Conservation (phyloP, 64 coral and sea anemone species). For the Catalaphyllia jardinei region DNA sequence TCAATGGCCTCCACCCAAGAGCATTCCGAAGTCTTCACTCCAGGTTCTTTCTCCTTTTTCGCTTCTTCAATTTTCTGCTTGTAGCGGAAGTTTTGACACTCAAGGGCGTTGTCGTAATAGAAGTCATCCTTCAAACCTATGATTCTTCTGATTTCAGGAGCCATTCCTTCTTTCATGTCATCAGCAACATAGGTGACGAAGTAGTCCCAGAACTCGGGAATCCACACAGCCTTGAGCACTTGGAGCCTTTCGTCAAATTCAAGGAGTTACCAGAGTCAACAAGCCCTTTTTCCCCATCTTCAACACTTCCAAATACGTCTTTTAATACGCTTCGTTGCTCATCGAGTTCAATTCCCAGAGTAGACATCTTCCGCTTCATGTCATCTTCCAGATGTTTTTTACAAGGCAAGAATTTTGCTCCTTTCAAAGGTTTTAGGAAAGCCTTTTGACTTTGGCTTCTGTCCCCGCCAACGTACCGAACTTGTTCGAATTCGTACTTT, state of each 20-base stretch:
- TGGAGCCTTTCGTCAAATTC: no score
- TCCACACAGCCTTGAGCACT: no score
- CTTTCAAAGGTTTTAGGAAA: neutral
- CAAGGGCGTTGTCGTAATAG: constrained; percentile 66
- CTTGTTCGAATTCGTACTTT: neutral
- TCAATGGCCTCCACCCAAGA: constrained; percentile 31
- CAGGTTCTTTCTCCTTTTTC: constrained; percentile 29
- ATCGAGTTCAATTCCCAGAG: neutral
- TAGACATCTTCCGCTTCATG: neutral
- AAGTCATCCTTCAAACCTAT: constrained; percentile 6
- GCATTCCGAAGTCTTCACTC: constrained; percentile 21
- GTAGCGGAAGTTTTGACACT: constrained; percentile 32
- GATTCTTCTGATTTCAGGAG: no score
- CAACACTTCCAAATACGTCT: neutral
- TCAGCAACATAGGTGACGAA: no score
- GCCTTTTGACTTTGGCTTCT: neutral
- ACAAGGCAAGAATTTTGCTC: neutral
- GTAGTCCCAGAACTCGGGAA: no score
- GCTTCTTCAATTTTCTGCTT: constrained; percentile 53
- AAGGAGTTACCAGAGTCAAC: no score
- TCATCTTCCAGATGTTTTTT: constrained; percentile 14
- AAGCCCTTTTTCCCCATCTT: no score
- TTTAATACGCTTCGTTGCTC: neutral
- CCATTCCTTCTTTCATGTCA: no score
- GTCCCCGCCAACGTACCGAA: neutral